A percentile compares a stretch with the other conserved stretches of the same genome.
phyloP scores from a whole-genome alignment of 2,888 invertebrate species.

The Epirrita christyi region DNA sequence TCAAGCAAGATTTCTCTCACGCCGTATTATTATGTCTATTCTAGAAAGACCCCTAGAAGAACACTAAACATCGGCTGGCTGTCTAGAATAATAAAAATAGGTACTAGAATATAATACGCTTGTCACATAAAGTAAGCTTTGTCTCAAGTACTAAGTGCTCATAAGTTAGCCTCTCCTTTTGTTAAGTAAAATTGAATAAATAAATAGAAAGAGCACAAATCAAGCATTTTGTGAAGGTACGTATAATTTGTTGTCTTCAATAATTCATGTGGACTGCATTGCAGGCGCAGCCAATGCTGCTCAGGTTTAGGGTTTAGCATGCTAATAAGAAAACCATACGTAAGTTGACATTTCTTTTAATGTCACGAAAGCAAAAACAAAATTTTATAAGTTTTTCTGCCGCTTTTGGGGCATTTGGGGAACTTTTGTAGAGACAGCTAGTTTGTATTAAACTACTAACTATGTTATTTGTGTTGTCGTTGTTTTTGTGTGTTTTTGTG shows the following conservation, averaged over 20 bases:
- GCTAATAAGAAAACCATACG: background rate
- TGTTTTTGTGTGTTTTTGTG: too few species aligned
- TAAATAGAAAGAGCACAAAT: conserved; percentile 34
- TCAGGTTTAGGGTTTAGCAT: conserved; percentile 14
- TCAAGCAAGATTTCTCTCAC: too few species aligned
- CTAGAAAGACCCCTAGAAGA: too few species aligned
- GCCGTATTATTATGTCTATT: too few species aligned
- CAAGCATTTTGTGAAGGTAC: conserved; percentile 30
- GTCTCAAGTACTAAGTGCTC: conserved; percentile 22
- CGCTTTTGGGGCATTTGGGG: too few species aligned
- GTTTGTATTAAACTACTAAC: too few species aligned
- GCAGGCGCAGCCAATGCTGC: conserved; percentile 11
- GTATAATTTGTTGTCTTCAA: conserved; percentile 50
- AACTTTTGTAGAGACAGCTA: too few species aligned
- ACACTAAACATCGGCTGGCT: background rate
- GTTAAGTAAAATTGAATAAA: conserved; percentile 27
- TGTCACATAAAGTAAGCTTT: conserved; percentile 22
- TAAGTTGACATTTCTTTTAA: too few species aligned
- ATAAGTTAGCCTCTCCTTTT: conserved; percentile 33
- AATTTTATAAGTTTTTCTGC: too few species aligned
- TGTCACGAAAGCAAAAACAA: too few species aligned
- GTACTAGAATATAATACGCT: conserved; percentile 1
- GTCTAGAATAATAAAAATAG: conserved; percentile 3
- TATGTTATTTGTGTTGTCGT: too few species aligned
- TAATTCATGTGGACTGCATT: conserved; percentile 48